Conservation (phyloP, 2,113 vertebrate genomes). For the Chloroceryle aenea region DNA sequence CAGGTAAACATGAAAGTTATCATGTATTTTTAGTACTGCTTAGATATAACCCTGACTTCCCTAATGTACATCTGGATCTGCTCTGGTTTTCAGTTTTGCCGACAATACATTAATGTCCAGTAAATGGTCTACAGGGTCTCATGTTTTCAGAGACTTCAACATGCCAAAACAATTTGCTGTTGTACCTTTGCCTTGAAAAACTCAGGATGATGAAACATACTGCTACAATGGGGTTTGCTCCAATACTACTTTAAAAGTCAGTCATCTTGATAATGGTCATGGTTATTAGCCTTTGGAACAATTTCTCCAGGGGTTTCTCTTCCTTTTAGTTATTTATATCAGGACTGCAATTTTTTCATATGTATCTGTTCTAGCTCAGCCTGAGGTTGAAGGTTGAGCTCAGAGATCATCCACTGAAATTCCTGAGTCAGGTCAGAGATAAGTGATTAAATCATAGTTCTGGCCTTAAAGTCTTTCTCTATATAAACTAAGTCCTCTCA, state of each 20-base stretch:
- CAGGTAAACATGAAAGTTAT: neutral
- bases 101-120: neutral
- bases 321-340: neutral
- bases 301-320: neutral
- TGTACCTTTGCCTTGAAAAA: slow-evolving; percentile 16
- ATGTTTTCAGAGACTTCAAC: neutral
- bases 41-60: neutral
- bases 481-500: neutral
- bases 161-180: neutral
- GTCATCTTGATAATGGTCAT: neutral
- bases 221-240: neutral
- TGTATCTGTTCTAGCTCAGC: neutral
- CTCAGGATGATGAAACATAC: neutral
- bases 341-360: neutral
- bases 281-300: neutral
- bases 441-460: neutral
- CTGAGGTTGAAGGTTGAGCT: neutral
- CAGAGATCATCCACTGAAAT: neutral
- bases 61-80: neutral
- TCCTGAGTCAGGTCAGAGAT: neutral
- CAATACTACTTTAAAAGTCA: neutral
- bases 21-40: neutral
- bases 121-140: neutral
- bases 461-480: neutral
- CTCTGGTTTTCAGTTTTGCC: neutral